Percentiles rank a stretch among this genome's conserved stretches.
These are phyloP conservation scores for Lochmaea capreae DNA, from an alignment of 2,888 invertebrate species.

Conservation along the genomic window DNA sequence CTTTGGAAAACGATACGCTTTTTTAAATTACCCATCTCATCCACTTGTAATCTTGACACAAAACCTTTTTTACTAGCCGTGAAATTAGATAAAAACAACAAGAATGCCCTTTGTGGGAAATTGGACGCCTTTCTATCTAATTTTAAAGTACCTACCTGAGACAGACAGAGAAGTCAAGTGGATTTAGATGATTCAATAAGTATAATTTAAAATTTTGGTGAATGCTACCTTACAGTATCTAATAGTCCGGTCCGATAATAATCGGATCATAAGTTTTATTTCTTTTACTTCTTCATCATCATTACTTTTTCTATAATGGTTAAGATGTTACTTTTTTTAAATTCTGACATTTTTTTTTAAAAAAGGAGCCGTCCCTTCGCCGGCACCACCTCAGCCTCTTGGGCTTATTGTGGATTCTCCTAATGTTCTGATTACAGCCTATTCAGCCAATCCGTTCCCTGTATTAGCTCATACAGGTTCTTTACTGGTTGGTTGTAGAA, in stretches of 20 bases:
- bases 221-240: not conserved
- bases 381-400: too few relatives aligned
- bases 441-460: too few relatives aligned
- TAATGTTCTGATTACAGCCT: too few relatives aligned
- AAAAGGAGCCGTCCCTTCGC: too few relatives aligned
- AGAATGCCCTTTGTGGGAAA: conserved; percentile 41
- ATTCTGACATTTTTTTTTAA: too few relatives aligned
- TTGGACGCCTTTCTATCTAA: conserved; percentile 25
- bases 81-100: conserved; percentile 49
- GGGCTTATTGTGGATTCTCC: too few relatives aligned
- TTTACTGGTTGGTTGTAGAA: too few relatives aligned
- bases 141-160: conserved; percentile 32
- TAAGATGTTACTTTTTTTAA: too few relatives aligned
- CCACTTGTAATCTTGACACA: conserved; percentile 50
- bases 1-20: conserved; percentile 43
- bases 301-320: too few relatives aligned
- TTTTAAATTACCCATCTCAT: conserved; percentile 50
- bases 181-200: conserved; percentile 29
- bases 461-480: too few relatives aligned
- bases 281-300: too few relatives aligned
- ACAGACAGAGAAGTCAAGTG: conserved; percentile 6
- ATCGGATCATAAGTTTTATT: too few relatives aligned
- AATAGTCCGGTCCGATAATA: not conserved
- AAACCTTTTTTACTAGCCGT: conserved; percentile 51
- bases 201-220: not conserved